Base-by-base conservation (phyloP, 2,797 vertebrate species). In the Kryptopterus vitreolus region DNA sequence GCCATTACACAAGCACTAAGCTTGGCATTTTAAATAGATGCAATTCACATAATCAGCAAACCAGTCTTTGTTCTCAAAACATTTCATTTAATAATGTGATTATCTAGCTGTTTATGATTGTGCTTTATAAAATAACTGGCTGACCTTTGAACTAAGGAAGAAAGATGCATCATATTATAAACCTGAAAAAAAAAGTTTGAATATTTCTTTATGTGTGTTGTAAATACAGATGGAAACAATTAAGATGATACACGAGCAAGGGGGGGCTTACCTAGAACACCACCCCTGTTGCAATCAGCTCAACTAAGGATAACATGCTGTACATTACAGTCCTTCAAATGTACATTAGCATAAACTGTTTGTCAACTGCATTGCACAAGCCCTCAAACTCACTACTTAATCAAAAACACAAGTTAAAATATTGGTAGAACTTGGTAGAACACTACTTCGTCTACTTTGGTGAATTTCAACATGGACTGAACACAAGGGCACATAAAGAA, bases 11-110 rank as follows among this genome's bases (percentile, higher is more conserved):
- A 70, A 82, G 68, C 26, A 83, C 61, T 70, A 69, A 81, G 66
- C 55, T 82, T 81, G 46, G 20, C 79, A 59, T 79, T 55, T 75
- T 35, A 80, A 71, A 46, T 78, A 57, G 61, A 12, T 52, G 72
- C 66, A 79, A 81, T 53, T 71, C 50, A 70, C 72, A 72, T 57
- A 66, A 86, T 83, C 78, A 85, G 83, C 78, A 87, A 85, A 84
- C 76, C 62, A 86, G 73, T 74, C 3, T 52, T 46, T 61, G 18
- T 70, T 75, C 55, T 78, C 18, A 20, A 65, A 48, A 77, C 53
- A 74, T 53, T 33, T 76, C n/a, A 33, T 59, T 53, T 31, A 38
- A 46, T 46, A 13, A 78, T 63, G 52, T 38, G 59, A 61, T 78
- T 38, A 82, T 66, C 52, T 73, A 58, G 29, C 12, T 20, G n/a